Evolutionary conservation across 2,888 invertebrate species (phyloP).

Genomic region (Lamellibrachia satsuma): DNA sequence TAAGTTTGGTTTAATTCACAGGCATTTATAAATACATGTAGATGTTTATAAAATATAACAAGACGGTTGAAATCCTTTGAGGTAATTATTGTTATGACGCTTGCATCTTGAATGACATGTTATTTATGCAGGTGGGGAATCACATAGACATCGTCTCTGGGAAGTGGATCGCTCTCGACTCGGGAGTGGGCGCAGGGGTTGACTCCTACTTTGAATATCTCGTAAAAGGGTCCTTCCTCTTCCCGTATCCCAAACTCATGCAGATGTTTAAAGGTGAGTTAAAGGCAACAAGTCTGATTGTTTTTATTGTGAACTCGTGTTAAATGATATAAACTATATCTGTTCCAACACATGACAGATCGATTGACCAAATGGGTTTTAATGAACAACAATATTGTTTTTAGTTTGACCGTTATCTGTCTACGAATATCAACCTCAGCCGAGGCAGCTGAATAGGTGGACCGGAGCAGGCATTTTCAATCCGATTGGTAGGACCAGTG

Average conservation of each 20-base stretch:
- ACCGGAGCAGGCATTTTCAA: too few relatives aligned
- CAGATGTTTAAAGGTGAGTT: conserved; percentile 81
- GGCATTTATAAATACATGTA: background rate
- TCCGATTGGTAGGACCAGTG: too few relatives aligned
- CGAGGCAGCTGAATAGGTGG: too few relatives aligned
- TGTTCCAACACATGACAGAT: too few relatives aligned
- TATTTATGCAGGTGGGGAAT: conserved; percentile 82
- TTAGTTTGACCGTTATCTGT: too few relatives aligned
- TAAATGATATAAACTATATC: too few relatives aligned
- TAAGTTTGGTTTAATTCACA: background rate
- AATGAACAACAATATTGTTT: too few relatives aligned
- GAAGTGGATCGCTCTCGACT: conserved; percentile 96
- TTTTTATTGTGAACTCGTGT: too few relatives aligned
- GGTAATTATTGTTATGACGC: background rate
- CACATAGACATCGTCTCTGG: conserved; percentile 95
- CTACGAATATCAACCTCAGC: too few relatives aligned
- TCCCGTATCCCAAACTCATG: conserved; percentile 89
- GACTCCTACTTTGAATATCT: conserved; percentile 99
- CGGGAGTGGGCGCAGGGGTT: conserved; percentile 91
- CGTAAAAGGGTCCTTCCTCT: conserved; percentile 91
- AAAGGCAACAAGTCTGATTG: too few relatives aligned
- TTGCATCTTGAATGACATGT: background rate
- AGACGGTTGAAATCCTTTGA: background rate
- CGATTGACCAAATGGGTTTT: too few relatives aligned
- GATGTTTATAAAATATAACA: background rate